Evolutionary conservation across 2,113 vertebrate species (phyloP), one percentile per base, ranked within the genome.

Genomic region (Centrocercus urophasianus): DNA sequence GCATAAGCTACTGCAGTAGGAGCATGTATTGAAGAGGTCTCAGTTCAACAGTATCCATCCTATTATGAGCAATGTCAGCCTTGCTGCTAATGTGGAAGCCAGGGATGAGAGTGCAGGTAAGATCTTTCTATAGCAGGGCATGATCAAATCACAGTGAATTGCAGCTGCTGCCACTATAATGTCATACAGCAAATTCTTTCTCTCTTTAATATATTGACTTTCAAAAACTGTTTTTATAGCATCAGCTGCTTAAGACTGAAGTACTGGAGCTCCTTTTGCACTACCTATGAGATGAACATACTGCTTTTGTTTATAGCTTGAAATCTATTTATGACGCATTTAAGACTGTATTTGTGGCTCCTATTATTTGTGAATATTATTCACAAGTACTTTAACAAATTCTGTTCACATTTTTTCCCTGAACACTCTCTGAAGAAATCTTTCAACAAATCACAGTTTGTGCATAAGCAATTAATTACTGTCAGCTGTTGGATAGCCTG

Each of bases 41-140:
- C 91, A 72, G 81, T 69, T 87, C 66, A 72, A 34, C 74, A 69
- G 40, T 45, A 54, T 63, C 70, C 57, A 57, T 61, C 66, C 40
- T 78, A 8, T 86, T 92, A 67, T 64, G 73, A 87, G 83, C 89
- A 93, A 79, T 95, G 91, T 82, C 87, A 92, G 40, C 81, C 66
- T 82, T 47, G 36, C 78, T 85, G 84, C 91, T 95, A 89, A 87
- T 24, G 48, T 2, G 20, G 93, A 78, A 96, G 47, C 61, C 88
- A 81, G 80, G 65, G 48, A 83, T 61, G 83, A 75, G 73, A 90
- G 54, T 75, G 70, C 93, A 96, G 96, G 95, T 96, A 95, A 96
- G 93, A 81, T 43, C 70, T 93, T 77, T 89, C 60, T 89, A 65
- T 94, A 85, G 1, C 19, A 92, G 79, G 82, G 71, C 74, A 74